phyloP scores from a whole-genome alignment of 2,888 invertebrate genomes.

The Stenurella melanura region DNA sequence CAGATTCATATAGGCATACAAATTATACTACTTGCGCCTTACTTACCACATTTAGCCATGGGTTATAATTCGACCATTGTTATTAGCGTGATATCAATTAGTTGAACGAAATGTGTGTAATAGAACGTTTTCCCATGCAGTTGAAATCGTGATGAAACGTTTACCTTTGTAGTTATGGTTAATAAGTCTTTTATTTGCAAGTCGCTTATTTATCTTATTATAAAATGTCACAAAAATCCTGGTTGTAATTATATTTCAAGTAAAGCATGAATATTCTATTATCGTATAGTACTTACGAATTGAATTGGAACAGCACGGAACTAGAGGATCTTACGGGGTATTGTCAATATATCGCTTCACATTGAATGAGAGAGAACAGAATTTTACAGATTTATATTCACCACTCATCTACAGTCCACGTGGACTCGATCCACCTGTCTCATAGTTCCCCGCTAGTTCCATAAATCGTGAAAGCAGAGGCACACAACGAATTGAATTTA shows the following conservation, averaged over 20 bases:
- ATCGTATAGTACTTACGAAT: no score
- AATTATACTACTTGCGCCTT: background rate
- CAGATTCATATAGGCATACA: background rate
- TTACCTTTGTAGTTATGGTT: background rate
- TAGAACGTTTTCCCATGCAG: conserved; percentile 4
- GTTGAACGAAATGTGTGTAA: conserved; percentile 3
- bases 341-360: no score
- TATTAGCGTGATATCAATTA: background rate
- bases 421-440: no score
- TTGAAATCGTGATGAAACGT: background rate
- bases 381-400: no score
- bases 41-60: conserved; percentile 4
- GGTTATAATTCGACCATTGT: background rate
- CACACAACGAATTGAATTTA: no score
- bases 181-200: background rate
- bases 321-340: no score
- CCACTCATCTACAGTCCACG: no score
- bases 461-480: no score
- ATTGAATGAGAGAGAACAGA: no score
- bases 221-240: background rate
- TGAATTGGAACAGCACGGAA: no score
- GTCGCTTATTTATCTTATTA: background rate
- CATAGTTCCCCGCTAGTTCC: no score
- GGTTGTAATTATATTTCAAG: background rate
- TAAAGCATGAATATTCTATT: background rate